phyloP scores from a whole-genome alignment of 2,797 vertebrate genomes.

The Enteromius treurensis region DNA sequence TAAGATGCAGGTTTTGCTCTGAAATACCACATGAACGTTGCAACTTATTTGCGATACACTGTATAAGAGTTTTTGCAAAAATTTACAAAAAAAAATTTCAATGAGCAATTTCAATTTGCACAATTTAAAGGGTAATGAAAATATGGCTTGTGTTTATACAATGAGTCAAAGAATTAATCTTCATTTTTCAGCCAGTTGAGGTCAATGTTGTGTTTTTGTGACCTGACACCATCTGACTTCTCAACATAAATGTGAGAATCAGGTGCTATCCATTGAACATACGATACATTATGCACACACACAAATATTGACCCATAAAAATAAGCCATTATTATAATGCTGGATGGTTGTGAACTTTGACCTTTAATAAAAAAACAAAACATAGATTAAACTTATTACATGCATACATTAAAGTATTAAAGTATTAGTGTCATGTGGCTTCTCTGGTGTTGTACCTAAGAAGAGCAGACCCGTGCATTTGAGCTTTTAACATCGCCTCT shows the following conservation, averaged over 20 bases:
- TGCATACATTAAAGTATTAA: too few relatives aligned
- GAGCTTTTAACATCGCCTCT: not conserved
- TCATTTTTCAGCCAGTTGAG: not conserved
- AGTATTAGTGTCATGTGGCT: not conserved
- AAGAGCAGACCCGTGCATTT: not conserved
- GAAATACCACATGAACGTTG: not conserved
- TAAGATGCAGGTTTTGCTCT: not conserved
- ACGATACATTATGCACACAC: not conserved
- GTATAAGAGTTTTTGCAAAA: not conserved
- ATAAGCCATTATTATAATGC: not conserved
- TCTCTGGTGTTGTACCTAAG: not conserved
- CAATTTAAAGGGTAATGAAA: not conserved
- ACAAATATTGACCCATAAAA: not conserved
- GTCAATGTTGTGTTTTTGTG: not conserved
- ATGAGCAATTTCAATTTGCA: not conserved
- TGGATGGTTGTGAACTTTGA: slow-evolving; percentile 13
- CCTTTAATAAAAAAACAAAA: not conserved
- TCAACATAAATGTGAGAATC: not conserved
- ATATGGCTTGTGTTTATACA: not conserved
- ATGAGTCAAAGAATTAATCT: not conserved
- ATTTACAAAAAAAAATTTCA: not conserved
- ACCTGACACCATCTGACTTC: not conserved
- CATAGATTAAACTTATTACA: not conserved
- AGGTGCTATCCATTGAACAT: not conserved
- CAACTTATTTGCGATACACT: not conserved